phyloP scores from a whole-genome alignment of 2,113 vertebrate species.

The Protobothrops flavoviridis region DNA sequence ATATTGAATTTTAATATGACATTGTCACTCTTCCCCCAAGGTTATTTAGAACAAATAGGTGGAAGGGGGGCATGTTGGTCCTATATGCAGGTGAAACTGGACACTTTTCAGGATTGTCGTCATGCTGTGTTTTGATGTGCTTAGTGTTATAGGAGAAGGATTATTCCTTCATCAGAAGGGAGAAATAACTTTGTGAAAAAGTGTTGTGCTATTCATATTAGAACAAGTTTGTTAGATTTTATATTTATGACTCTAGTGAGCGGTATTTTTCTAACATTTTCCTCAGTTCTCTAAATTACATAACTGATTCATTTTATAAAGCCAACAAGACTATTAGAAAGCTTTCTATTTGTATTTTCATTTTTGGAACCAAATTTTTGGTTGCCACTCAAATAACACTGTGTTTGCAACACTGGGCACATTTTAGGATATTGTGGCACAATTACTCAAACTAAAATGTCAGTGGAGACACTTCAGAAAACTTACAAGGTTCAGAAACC shows the following conservation, averaged over 20 bases:
- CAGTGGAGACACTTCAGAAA: slow-evolving; percentile 59
- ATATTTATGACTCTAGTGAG: background rate
- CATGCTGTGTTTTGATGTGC: background rate
- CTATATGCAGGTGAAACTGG: background rate
- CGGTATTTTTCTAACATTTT: background rate
- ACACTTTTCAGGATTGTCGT: background rate
- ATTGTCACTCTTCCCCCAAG: too few relatives aligned
- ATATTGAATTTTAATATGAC: too few relatives aligned
- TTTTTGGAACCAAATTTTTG: slow-evolving; percentile 44
- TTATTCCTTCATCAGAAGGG: background rate
- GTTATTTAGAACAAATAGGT: background rate
- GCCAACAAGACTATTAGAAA: slow-evolving; percentile 4
- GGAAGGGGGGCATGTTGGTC: background rate
- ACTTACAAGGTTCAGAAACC: slow-evolving; percentile 63
- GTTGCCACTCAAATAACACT: slow-evolving; percentile 58
- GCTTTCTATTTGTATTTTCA: slow-evolving; percentile 19
- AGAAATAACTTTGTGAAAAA: background rate
- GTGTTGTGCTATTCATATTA: background rate
- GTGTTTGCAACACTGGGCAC: slow-evolving; percentile 52
- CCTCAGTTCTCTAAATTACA: slow-evolving; percentile 4
- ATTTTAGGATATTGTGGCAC: slow-evolving; percentile 63
- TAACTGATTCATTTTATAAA: background rate
- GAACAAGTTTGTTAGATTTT: background rate
- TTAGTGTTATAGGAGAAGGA: background rate
- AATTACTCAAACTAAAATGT: slow-evolving; percentile 64